Conservation (phyloP, 2,113 vertebrate species). For the Prolemur simus region DNA sequence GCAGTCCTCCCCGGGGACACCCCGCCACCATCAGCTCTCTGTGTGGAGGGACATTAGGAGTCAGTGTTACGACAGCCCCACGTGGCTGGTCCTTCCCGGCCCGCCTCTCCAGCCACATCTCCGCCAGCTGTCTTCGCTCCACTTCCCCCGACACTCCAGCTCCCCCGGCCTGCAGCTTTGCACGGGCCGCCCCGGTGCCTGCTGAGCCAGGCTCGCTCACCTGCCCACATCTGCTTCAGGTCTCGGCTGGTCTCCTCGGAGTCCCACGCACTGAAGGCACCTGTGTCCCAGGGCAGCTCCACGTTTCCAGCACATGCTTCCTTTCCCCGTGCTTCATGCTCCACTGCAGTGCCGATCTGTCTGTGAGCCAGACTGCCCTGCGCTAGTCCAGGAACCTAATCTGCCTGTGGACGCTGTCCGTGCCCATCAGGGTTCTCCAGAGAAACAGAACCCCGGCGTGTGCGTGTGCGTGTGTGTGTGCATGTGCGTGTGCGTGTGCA, state of each 20-base stretch:
- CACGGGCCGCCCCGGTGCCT: neutral
- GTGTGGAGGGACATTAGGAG: neutral
- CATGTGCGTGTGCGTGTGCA: neutral
- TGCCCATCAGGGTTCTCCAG: neutral
- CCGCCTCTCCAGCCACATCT: neutral
- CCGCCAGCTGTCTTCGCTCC: neutral
- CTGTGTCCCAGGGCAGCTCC: neutral
- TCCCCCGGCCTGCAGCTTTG: neutral
- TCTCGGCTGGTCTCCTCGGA: neutral
- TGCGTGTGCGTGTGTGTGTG: no score
- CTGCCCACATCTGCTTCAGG: neutral
- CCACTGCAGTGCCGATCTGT: neutral
- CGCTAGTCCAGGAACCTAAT: neutral
- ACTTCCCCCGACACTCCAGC: neutral
- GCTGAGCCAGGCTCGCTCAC: neutral
- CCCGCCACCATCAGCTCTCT: neutral
- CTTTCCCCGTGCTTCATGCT: neutral
- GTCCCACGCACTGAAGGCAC: neutral
- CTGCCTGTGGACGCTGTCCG: neutral
- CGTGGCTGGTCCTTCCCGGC: neutral
- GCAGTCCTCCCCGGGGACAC: neutral
- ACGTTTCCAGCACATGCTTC: neutral
- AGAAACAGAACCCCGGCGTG: neutral
- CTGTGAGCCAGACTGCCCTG: neutral
- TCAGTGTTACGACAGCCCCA: neutral